Evolutionary conservation across 1,140 invertebrate genomes (phyloP).

Genomic region (Gryon sp.): DNA sequence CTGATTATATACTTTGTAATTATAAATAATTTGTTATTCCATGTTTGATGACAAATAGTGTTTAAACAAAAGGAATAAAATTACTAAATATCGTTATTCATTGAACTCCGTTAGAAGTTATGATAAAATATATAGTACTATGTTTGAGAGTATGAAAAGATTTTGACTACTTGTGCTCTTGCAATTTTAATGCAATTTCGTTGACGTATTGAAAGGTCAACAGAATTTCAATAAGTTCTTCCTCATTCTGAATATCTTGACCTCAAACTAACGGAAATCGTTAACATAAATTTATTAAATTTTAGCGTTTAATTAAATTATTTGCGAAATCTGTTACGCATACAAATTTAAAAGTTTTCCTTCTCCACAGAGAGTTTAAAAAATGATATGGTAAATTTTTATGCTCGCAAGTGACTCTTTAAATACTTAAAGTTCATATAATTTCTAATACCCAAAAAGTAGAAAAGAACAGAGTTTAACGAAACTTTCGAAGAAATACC

Average conservation of each 20-base stretch:
- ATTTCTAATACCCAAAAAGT: too few relatives aligned
- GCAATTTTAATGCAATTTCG: constrained; percentile 49
- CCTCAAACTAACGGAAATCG: constrained; percentile 14
- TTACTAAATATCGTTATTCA: constrained; percentile 8
- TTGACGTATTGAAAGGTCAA: constrained; percentile 41
- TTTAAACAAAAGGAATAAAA: too few relatives aligned
- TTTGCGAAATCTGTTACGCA: constrained; percentile 10
- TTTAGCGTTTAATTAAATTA: constrained; percentile 48
- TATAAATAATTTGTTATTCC: too few relatives aligned
- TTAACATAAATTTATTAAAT: constrained; percentile 36
- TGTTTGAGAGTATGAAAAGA: constrained; percentile 24
- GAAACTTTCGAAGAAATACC: too few relatives aligned
- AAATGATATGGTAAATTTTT: constrained; percentile 14
- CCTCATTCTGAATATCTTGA: constrained; percentile 29
- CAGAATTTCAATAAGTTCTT: constrained; percentile 51
- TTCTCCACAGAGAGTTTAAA: constrained; percentile 1
- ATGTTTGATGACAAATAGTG: too few relatives aligned
- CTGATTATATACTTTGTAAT: background rate
- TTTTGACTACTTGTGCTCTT: constrained; percentile 42
- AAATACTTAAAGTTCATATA: constrained; percentile 18
- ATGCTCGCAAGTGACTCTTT: background rate
- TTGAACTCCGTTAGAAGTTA: constrained; percentile 20
- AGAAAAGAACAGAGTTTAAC: too few relatives aligned
- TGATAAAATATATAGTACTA: constrained; percentile 37
- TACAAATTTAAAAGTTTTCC: constrained; percentile 19